Conservation (phyloP, 2,797 vertebrate genomes). For the Enteromius radiatus region DNA sequence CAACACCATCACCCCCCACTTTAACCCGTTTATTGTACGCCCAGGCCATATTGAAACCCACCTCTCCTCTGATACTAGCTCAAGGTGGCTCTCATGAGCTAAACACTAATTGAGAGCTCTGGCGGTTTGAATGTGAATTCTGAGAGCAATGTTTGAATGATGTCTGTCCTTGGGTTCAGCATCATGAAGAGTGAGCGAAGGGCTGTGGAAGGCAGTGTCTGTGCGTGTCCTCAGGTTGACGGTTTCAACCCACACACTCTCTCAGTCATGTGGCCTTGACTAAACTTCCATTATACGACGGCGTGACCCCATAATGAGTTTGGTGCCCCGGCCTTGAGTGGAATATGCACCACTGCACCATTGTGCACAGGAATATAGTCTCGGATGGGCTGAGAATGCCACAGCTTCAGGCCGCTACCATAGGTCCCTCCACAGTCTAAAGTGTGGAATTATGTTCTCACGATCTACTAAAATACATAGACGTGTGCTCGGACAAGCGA, state of each 20-base stretch:
- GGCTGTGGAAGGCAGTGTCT: conserved; percentile 61
- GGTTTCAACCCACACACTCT: conserved; percentile 60
- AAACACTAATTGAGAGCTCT: conserved; percentile 78
- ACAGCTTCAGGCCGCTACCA: conserved; percentile 23
- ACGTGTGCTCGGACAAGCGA: conserved; percentile 13
- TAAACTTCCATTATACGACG: conserved; percentile 51
- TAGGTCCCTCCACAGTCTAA: conserved; percentile 35
- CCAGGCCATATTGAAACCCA: conserved; percentile 66
- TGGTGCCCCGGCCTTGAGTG: conserved; percentile 60
- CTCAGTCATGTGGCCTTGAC: conserved; percentile 54
- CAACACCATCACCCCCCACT: conserved; percentile 50
- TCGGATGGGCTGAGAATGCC: conserved; percentile 47
- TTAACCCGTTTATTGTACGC: conserved; percentile 62
- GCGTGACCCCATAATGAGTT: conserved; percentile 61
- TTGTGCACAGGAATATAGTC: conserved; percentile 35
- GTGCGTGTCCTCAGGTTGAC: conserved; percentile 50
- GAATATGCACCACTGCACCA: conserved; percentile 56
- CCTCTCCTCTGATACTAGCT: conserved; percentile 69
- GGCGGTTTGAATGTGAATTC: conserved; percentile 71
- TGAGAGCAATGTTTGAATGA: conserved; percentile 73
- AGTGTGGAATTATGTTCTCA: conserved; percentile 21
- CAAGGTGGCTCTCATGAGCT: conserved; percentile 78
- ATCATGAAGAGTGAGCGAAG: conserved; percentile 71
- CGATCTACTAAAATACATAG: conserved; percentile 11
- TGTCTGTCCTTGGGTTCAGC: conserved; percentile 73